These are phyloP conservation scores for Chaenogobius annularis DNA, from an alignment of 2,113 vertebrate species.

Conservation along the genomic window DNA sequence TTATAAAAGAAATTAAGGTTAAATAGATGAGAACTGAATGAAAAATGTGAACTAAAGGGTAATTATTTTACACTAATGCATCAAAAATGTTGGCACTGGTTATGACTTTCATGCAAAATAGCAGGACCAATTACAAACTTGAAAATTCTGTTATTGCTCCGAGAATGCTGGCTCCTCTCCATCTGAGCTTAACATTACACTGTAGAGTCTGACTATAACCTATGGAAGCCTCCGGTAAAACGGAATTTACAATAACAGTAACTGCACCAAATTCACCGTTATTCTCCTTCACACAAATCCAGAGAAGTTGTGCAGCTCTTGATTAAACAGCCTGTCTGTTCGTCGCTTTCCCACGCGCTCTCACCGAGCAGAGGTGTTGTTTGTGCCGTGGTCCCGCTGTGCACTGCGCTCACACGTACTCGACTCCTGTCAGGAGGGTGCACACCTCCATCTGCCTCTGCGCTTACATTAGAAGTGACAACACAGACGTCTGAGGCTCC, in stretches of 20 bases:
- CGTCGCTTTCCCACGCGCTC: constrained; percentile 53
- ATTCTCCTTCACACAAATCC: neutral
- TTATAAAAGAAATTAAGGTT: too few relatives aligned
- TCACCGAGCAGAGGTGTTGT: constrained; percentile 51
- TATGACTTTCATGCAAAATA: too few relatives aligned
- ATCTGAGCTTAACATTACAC: neutral
- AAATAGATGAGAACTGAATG: too few relatives aligned
- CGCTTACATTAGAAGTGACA: constrained; percentile 22
- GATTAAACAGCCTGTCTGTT: constrained; percentile 53
- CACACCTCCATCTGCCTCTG: constrained; percentile 64
- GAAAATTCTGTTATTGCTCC: too few relatives aligned
- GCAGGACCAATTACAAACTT: too few relatives aligned
- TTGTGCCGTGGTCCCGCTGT: constrained; percentile 38
- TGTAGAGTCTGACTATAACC: too few relatives aligned
- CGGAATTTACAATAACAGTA: neutral
- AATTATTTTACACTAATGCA: too few relatives aligned
- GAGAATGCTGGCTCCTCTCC: neutral
- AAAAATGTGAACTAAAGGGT: too few relatives aligned
- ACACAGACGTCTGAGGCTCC: too few relatives aligned
- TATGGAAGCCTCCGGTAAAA: too few relatives aligned
- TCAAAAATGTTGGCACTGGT: too few relatives aligned
- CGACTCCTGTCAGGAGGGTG: constrained; percentile 46
- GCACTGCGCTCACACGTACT: constrained; percentile 60
- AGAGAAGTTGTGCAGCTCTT: constrained; percentile 16
- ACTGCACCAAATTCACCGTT: too few relatives aligned